A percentile compares a stretch with the other conserved stretches of the same genome.
phyloP scores from a whole-genome alignment of 2,888 invertebrate species.

The Tenthredo distinguenda region DNA sequence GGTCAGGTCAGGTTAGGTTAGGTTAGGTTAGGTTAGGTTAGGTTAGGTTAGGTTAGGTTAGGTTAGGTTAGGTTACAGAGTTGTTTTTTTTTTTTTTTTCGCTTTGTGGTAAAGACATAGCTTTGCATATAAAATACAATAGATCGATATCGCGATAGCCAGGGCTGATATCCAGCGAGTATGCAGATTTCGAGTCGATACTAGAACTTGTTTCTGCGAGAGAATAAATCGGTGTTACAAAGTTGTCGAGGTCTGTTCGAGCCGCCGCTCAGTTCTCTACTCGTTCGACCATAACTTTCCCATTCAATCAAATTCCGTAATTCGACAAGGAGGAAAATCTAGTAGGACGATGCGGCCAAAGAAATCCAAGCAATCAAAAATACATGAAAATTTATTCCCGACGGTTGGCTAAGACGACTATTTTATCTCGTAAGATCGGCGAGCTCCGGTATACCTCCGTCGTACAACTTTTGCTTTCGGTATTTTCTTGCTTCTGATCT shows the following conservation, averaged over 20 bases:
- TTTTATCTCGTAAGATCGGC: neutral
- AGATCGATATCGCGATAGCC: neutral
- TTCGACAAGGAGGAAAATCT: neutral
- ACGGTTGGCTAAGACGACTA: neutral
- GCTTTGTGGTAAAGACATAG: neutral
- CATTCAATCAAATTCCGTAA: neutral
- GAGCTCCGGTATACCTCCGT: neutral
- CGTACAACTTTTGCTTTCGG: conserved; percentile 18
- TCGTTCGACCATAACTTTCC: neutral
- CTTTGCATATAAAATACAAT: neutral
- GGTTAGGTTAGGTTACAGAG: too few relatives aligned
- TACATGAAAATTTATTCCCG: neutral
- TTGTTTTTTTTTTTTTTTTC: too few relatives aligned
- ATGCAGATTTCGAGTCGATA: neutral
- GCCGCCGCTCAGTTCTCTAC: neutral
- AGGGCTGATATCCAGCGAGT: neutral
- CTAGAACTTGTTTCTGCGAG: neutral
- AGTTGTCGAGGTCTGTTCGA: neutral
- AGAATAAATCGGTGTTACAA: neutral
- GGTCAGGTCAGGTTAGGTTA: too few relatives aligned
- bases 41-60: too few relatives aligned
- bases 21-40: too few relatives aligned
- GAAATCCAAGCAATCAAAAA: neutral
- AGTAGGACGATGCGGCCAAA: neutral
- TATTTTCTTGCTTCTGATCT: conserved; percentile 7